A percentile compares a stretch with the other conserved stretches of the same genome.
Evolutionary conservation across 2,113 vertebrate species (phyloP).

Genomic region (Callipepla squamata): DNA sequence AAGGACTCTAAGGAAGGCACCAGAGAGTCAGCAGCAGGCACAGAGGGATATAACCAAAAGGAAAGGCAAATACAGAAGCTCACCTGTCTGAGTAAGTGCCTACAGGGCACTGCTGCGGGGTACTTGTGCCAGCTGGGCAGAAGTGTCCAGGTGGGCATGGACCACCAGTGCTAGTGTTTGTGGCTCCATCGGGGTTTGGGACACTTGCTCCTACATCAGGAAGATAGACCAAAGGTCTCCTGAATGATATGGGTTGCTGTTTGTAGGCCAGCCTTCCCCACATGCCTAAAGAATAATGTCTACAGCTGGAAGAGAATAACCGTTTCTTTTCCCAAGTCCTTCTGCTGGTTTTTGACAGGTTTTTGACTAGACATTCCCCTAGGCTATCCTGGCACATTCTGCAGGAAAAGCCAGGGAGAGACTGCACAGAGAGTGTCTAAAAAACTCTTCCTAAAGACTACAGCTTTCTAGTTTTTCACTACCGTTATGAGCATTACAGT

Average conservation of each 20-base stretch:
- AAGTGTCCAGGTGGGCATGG: constrained; percentile 88
- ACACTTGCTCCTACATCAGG: constrained; percentile 58
- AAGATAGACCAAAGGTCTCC: neutral
- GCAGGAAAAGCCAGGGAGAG: neutral
- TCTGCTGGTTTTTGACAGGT: neutral
- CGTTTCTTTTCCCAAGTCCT: neutral
- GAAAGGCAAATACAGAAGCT: neutral
- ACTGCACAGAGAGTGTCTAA: neutral
- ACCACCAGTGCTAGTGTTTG: constrained; percentile 81
- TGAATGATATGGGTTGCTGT: neutral
- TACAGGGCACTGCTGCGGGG: constrained; percentile 83
- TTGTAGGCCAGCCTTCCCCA: neutral
- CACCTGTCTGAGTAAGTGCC: constrained; percentile 91
- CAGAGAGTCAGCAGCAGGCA: neutral
- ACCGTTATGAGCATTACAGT: neutral
- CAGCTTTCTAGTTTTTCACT: neutral
- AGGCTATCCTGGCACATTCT: neutral
- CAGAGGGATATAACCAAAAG: neutral
- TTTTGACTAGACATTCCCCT: neutral
- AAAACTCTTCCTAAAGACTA: neutral
- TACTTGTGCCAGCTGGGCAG: constrained; percentile 85
- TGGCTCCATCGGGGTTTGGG: constrained; percentile 77
- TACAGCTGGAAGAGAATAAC: neutral
- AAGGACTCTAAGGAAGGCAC: neutral
- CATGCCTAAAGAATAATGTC: neutral